Conservation (phyloP, 2,888 invertebrate genomes). For the Drosophila tripunctata region DNA sequence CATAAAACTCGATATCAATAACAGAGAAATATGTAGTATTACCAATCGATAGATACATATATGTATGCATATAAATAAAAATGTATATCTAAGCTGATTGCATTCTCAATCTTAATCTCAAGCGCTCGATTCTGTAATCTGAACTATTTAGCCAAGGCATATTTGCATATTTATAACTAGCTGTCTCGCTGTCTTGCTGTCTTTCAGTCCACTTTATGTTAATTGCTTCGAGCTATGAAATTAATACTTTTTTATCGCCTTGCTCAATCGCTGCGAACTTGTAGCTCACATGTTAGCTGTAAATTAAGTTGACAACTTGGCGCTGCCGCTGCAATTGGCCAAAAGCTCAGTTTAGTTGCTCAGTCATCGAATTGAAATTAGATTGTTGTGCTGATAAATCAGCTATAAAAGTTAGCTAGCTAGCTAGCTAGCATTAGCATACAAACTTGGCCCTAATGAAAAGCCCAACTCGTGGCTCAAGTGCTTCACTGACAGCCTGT, state of each 20-base stretch:
- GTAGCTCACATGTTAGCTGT: constrained; percentile 78
- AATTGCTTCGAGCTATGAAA: constrained; percentile 74
- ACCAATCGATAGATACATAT: constrained; percentile 37
- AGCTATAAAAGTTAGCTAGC: constrained; percentile 38
- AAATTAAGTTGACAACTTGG: constrained; percentile 78
- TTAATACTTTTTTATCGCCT: constrained; percentile 78
- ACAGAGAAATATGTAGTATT: constrained; percentile 37
- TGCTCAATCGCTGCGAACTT: constrained; percentile 77
- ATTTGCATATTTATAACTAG: constrained; percentile 72
- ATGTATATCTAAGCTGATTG: constrained; percentile 33
- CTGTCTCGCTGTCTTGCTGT: constrained; percentile 25
- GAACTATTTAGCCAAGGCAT: constrained; percentile 55
- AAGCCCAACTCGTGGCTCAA: constrained; percentile 1
- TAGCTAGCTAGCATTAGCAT: constrained; percentile 8
- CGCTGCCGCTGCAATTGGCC: constrained; percentile 59
- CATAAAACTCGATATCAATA: constrained; percentile 49
- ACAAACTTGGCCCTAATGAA: constrained; percentile 21
- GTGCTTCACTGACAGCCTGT: constrained; percentile 27
- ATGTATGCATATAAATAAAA: not conserved
- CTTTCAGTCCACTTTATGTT: constrained; percentile 66
- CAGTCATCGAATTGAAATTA: constrained; percentile 55
- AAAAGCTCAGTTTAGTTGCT: constrained; percentile 18
- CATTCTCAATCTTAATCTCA: constrained; percentile 26
- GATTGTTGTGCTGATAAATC: constrained; percentile 61
- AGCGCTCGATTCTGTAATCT: constrained; percentile 59